Evolutionary conservation across 2,888 invertebrate genomes (phyloP), one percentile per base, ranked within the genome.

Genomic region (Tromatobia lineatoria): DNA sequence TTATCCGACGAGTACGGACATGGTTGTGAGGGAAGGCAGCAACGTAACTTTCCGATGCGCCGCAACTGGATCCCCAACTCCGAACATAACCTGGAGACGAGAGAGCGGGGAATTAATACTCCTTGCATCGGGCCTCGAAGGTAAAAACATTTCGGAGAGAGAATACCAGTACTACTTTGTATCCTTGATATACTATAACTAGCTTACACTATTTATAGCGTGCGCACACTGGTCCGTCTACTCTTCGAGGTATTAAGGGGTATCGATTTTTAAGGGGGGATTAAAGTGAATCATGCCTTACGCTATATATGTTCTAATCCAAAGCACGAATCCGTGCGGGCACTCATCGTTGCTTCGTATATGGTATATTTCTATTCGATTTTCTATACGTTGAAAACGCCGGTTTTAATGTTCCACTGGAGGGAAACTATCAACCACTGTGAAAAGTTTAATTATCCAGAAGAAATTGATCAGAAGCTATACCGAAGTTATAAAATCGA

Each of bases 51-150:
- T 98, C 15, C 95, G 96, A 7, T 98, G 98, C 89, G 96, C 96
- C 18, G 98, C 98, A 0, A 96, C 96, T 0, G 97, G 98, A 8
- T 96, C 96, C 61, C 98, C 98, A 0, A 94, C 95, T 3, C 98
- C 98, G 6, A 95, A 95, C 74, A 96, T 98, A 87, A 96, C 96
- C 13, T 98, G 98, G 98, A 95, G 96, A 86, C 94, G 97, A 71
- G 97, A 97, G 92, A 97, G 97, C 92, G 96, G 96, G 11, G 94
- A 95, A 61, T 95, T 95, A 77, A 96, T 96, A 90, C 94, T 94
- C 85, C 94, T 95, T 11, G 89, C 87, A 42, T 91, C 91, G 52
- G 91, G 89, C 15, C 88, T 90, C 71, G 92, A 93, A 90, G 93
- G 94, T 94, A 89, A 90, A 88, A 71, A 50, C 71, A 18, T 76